These are phyloP conservation scores for Dendrophyllia cribrosa DNA, from an alignment of 64 coral and sea anemone genomes.

Conservation along the genomic window DNA sequence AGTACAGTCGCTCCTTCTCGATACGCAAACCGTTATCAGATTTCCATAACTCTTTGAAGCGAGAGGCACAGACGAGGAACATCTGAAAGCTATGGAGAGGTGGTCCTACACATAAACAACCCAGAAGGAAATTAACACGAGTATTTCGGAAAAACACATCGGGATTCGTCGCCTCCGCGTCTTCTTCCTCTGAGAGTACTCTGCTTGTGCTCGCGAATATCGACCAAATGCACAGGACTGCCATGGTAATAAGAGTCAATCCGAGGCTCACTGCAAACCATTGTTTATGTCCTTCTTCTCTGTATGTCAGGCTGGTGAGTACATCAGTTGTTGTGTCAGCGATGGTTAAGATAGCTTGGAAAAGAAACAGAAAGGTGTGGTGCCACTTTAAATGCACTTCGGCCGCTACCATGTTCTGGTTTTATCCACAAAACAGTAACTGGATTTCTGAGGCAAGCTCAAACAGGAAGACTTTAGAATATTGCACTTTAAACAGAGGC, in stretches of 20 bases:
- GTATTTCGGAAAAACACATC: constrained; percentile 18
- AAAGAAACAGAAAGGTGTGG: constrained; percentile 30
- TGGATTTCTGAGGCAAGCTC: too few relatives aligned
- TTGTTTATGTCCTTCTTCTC: background rate
- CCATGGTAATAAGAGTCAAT: background rate
- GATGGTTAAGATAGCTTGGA: constrained; percentile 10
- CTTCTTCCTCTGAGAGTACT: background rate
- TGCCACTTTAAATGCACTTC: constrained; percentile 22
- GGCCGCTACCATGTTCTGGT: background rate
- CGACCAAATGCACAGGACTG: constrained; percentile 31
- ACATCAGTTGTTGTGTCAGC: constrained; percentile 13
- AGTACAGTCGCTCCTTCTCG: constrained; percentile 36
- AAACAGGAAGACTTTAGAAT: too few relatives aligned
- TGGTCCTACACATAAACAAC: background rate
- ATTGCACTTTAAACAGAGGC: too few relatives aligned
- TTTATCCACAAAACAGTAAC: background rate
- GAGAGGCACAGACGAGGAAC: constrained; percentile 27
- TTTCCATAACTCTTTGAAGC: constrained; percentile 35
- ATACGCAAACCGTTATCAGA: background rate
- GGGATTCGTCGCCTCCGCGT: background rate
- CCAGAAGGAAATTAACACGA: background rate
- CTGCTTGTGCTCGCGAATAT: background rate
- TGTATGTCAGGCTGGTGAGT: background rate
- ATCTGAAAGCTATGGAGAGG: constrained; percentile 21
- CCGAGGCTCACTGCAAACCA: constrained; percentile 38